Percentiles rank a stretch among this genome's conserved stretches.
These are phyloP conservation scores for Campylorhamphus procurvoides DNA, from an alignment of 2,113 vertebrate genomes.

Conservation along the genomic window DNA sequence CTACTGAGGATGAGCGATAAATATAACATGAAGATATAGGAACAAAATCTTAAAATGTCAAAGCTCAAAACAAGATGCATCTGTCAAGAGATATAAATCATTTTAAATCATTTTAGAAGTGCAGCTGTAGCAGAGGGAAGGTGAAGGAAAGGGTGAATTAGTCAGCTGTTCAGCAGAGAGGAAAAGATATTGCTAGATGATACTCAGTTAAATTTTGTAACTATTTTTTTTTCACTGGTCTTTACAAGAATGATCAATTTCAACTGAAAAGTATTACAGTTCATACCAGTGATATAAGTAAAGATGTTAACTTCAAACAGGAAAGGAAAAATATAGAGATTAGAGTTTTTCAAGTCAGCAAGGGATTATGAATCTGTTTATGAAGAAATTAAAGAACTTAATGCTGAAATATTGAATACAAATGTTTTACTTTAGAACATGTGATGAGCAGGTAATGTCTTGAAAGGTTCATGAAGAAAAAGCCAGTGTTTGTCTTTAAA, in stretches of 20 bases:
- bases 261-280: not conserved
- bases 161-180: not conserved
- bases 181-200: not conserved
- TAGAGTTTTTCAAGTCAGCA: not conserved
- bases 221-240: not conserved
- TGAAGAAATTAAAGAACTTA: not conserved
- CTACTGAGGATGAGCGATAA: constrained; percentile 1
- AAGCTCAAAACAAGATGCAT: not conserved
- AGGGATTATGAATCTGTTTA: not conserved
- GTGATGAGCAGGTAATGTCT: not conserved
- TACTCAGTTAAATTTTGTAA: not conserved
- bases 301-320: not conserved
- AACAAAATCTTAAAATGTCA: constrained; percentile 4
- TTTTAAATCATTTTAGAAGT: not conserved
- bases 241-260: not conserved
- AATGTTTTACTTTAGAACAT: not conserved
- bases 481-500: not conserved
- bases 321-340: not conserved
- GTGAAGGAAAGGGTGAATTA: not conserved
- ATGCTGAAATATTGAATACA: not conserved
- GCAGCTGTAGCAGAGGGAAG: not conserved
- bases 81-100: not conserved
- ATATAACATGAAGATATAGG: constrained; percentile 28
- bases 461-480: not conserved
- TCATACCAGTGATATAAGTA: not conserved